Evolutionary conservation across 1,140 invertebrate genomes (phyloP).

Genomic region (Heliconius hermathena): DNA sequence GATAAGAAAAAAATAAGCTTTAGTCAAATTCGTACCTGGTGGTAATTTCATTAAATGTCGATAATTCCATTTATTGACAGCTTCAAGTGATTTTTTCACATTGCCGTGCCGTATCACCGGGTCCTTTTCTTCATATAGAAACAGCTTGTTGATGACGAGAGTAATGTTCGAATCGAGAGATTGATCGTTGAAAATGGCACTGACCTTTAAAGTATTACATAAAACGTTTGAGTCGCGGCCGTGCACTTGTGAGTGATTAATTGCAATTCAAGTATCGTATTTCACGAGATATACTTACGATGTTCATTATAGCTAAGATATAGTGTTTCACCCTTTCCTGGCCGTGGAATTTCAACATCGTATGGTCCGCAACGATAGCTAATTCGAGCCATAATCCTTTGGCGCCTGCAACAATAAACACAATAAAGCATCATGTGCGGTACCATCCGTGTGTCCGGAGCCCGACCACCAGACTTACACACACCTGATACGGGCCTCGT

Average conservation of each 20-base stretch:
- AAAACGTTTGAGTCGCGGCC: slow-evolving; percentile 56
- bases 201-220: slow-evolving; percentile 83
- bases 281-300: slow-evolving; percentile 82
- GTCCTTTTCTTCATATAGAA: slow-evolving; percentile 85
- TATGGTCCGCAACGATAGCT: slow-evolving; percentile 86
- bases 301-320: slow-evolving; percentile 89
- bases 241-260: slow-evolving; percentile 52
- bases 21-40: slow-evolving; percentile 49
- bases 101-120: slow-evolving; percentile 84
- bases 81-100: slow-evolving; percentile 87
- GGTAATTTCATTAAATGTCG: slow-evolving; percentile 81
- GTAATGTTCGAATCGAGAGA: slow-evolving; percentile 86
- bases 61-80: slow-evolving; percentile 89
- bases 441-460: slow-evolving; percentile 10
- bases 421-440: slow-evolving; percentile 44
- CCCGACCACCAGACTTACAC: slow-evolving; percentile 42
- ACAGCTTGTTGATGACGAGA: slow-evolving; percentile 85
- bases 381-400: slow-evolving; percentile 85
- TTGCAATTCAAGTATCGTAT: slow-evolving; percentile 45
- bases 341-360: slow-evolving; percentile 87
- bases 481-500: slow-evolving; percentile 72
- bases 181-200: slow-evolving; percentile 87
- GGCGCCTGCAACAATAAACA: slow-evolving; percentile 68
- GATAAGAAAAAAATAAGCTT: too few species aligned
- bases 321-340: slow-evolving; percentile 86